phyloP scores from a whole-genome alignment of 2,797 vertebrate species.

The Schizopygopsis pylzovi region DNA sequence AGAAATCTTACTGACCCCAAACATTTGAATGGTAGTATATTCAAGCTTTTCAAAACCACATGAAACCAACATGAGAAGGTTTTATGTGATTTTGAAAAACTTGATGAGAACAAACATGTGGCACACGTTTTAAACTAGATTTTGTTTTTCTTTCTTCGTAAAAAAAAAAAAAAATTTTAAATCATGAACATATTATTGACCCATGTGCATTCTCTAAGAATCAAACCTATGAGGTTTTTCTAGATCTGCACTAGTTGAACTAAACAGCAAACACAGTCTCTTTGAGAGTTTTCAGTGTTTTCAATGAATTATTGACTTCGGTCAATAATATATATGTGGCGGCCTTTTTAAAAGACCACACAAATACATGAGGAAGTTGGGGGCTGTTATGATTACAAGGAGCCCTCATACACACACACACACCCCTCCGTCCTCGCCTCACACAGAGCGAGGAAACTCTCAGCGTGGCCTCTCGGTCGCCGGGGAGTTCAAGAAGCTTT shows the following conservation, averaged over 20 bases:
- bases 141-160: background rate
- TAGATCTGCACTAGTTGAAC: background rate
- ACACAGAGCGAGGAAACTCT: conserved; percentile 42
- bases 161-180: background rate
- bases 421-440: conserved; percentile 36
- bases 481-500: conserved; percentile 49
- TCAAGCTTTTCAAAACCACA: conserved; percentile 13
- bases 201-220: too few species aligned
- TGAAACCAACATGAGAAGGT: background rate
- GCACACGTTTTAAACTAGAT: background rate
- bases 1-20: background rate
- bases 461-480: too few species aligned
- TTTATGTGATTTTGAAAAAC: too few species aligned
- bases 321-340: conserved; percentile 6
- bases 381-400: conserved; percentile 27
- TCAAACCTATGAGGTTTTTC: background rate
- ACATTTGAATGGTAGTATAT: background rate
- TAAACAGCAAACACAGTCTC: background rate
- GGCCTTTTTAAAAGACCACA: conserved; percentile 32
- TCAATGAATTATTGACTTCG: background rate
- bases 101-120: background rate
- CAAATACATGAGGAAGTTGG: conserved; percentile 18
- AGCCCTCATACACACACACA: conserved; percentile 30
- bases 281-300: background rate
- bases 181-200: background rate